These are phyloP conservation scores for Bufo bufo DNA, from an alignment of 2,113 vertebrate species.

Conservation along the genomic window DNA sequence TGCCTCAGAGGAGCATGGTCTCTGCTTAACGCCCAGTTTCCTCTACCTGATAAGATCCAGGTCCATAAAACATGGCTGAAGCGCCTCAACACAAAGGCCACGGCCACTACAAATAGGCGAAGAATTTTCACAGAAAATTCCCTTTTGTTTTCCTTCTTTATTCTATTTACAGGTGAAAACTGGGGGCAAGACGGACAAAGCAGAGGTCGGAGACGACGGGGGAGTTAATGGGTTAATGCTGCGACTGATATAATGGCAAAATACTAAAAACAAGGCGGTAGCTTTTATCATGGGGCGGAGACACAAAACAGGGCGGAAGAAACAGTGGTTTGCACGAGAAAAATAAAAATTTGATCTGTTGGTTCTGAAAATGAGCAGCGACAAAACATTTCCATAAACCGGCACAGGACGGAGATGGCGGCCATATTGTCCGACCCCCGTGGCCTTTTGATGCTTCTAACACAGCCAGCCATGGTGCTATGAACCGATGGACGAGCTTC, in stretches of 20 bases:
- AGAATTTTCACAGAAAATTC: conserved; percentile 57
- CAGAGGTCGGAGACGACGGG: neutral
- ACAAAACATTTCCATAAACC: neutral
- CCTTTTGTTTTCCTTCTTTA: conserved; percentile 22
- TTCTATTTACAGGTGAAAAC: conserved; percentile 49
- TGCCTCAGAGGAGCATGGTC: neutral
- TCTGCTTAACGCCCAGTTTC: neutral
- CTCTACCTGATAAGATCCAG: neutral
- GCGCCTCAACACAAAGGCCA: neutral
- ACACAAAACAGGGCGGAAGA: neutral
- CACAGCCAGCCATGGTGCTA: too few species aligned
- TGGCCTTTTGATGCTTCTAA: too few species aligned
- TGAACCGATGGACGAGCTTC: neutral
- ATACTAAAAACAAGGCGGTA: conserved; percentile 16
- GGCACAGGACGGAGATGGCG: neutral
- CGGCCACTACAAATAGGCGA: conserved; percentile 17
- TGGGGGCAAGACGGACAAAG: conserved; percentile 1
- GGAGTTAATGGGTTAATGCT: neutral
- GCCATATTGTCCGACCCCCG: neutral
- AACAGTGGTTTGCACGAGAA: conserved; percentile 29
- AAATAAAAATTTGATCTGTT: neutral
- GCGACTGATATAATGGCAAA: neutral
- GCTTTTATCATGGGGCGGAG: conserved; percentile 1
- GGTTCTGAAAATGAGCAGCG: neutral
- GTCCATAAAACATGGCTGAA: neutral